Evolutionary conservation across 2,113 vertebrate species (phyloP).

Genomic region (Mobula birostris): DNA sequence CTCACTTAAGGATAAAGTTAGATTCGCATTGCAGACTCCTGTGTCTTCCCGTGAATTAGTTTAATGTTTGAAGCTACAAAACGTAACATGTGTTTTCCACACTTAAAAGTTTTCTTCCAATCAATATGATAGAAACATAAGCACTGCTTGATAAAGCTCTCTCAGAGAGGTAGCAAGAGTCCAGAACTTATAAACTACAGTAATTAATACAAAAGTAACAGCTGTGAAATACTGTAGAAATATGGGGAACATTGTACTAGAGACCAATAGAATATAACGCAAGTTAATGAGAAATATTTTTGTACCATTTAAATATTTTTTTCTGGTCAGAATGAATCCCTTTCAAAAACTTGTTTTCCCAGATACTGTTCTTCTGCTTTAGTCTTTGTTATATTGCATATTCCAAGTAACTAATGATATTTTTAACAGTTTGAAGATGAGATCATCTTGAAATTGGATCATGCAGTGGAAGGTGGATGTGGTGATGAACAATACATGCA

Average conservation of each 20-base stretch:
- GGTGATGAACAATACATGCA: conserved; percentile 92
- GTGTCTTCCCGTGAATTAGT: too few relatives aligned
- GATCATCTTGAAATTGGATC: conserved; percentile 93
- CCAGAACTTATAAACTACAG: neutral
- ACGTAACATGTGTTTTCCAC: neutral
- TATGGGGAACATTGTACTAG: neutral
- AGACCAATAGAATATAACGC: neutral
- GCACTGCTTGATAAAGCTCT: neutral
- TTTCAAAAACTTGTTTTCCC: neutral
- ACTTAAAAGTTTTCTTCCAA: neutral
- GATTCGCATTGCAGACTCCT: too few relatives aligned
- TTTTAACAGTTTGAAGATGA: conserved; percentile 85
- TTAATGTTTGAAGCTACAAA: too few relatives aligned
- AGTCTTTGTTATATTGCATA: neutral
- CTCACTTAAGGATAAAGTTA: too few relatives aligned
- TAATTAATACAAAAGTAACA: neutral
- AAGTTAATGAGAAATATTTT: neutral
- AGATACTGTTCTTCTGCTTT: neutral
- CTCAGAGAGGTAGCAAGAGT: neutral
- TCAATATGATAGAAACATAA: neutral
- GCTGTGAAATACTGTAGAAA: neutral
- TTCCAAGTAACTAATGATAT: neutral
- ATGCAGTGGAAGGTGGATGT: conserved; percentile 91
- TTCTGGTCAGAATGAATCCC: neutral
- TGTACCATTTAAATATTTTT: neutral